phyloP scores from a whole-genome alignment of 2,797 vertebrate genomes.

The Capromys pilorides region DNA sequence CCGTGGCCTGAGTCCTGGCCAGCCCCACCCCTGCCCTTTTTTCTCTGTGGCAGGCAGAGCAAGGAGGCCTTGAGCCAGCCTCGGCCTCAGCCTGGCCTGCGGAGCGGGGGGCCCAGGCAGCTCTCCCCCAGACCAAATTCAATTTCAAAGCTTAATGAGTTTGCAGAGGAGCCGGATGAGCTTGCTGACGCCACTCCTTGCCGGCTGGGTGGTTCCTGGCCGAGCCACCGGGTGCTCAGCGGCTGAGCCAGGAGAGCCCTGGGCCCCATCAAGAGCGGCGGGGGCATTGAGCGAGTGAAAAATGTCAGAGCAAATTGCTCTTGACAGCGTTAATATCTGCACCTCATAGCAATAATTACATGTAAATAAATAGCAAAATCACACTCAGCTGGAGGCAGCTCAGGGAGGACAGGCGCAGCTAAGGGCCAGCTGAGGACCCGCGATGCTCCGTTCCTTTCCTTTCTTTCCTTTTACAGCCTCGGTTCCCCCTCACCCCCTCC shows the following conservation, averaged over 20 bases:
- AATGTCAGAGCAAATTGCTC: slow-evolving; percentile 99
- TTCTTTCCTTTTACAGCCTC: slow-evolving; percentile 59
- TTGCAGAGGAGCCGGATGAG: slow-evolving; percentile 85
- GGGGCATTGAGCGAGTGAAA: slow-evolving; percentile 93
- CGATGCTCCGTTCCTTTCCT: slow-evolving; percentile 70
- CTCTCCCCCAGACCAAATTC: slow-evolving; percentile 88
- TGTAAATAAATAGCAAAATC: slow-evolving; percentile 99
- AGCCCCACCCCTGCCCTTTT: slow-evolving; percentile 82
- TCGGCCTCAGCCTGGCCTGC: neutral
- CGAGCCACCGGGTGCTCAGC: neutral
- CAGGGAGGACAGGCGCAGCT: slow-evolving; percentile 84
- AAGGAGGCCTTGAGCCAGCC: slow-evolving; percentile 69
- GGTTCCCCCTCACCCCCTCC: neutral
- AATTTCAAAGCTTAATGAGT: slow-evolving; percentile 93
- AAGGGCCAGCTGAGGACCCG: slow-evolving; percentile 96
- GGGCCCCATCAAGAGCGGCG: slow-evolving; percentile 87
- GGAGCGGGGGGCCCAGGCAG: slow-evolving; percentile 65
- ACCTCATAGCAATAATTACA: slow-evolving; percentile 99
- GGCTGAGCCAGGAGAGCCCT: slow-evolving; percentile 70
- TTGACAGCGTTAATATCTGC: slow-evolving; percentile 99
- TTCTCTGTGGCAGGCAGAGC: slow-evolving; percentile 83
- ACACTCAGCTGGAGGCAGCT: slow-evolving; percentile 95
- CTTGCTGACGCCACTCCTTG: slow-evolving; percentile 76
- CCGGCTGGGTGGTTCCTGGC: slow-evolving; percentile 74
- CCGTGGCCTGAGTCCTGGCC: slow-evolving; percentile 85